Conservation (phyloP, 2,113 vertebrate genomes). For the Phalacrocorax carbo region DNA sequence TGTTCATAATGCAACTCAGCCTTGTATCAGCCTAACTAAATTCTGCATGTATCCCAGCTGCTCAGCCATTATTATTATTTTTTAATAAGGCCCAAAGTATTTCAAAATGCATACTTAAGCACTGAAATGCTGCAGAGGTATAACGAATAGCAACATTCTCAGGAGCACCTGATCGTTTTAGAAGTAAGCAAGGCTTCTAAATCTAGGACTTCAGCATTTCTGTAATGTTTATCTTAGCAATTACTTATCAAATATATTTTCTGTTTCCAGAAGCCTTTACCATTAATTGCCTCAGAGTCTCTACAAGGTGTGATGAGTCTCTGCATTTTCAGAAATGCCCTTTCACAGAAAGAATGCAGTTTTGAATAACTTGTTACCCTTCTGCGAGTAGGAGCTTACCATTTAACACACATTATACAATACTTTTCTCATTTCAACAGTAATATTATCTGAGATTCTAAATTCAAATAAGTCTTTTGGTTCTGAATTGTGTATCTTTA, state of each 20-base stretch:
- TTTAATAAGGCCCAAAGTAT: constrained; percentile 38
- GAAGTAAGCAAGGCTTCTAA: not conserved
- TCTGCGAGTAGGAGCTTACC: not conserved
- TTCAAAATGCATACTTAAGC: constrained; percentile 10
- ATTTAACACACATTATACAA: not conserved
- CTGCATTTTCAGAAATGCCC: not conserved
- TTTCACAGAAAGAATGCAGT: not conserved
- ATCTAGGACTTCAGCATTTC: constrained; percentile 25
- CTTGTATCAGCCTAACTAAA: not conserved
- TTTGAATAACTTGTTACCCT: not conserved
- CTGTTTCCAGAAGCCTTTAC: not conserved
- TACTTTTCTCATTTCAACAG: not conserved
- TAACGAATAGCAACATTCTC: not conserved
- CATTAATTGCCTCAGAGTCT: constrained; percentile 5
- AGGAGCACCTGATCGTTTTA: not conserved
- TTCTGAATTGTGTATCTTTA: not conserved
- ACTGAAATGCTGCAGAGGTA: not conserved
- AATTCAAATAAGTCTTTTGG: not conserved
- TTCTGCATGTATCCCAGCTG: not conserved
- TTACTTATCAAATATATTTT: constrained; percentile 31
- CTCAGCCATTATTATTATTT: not conserved
- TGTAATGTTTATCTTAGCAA: constrained; percentile 5
- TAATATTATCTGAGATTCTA: not conserved
- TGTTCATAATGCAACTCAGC: not conserved
- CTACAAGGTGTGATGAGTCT: not conserved